phyloP scores from a whole-genome alignment of 1,140 invertebrate species.

The Lineus longissimus region DNA sequence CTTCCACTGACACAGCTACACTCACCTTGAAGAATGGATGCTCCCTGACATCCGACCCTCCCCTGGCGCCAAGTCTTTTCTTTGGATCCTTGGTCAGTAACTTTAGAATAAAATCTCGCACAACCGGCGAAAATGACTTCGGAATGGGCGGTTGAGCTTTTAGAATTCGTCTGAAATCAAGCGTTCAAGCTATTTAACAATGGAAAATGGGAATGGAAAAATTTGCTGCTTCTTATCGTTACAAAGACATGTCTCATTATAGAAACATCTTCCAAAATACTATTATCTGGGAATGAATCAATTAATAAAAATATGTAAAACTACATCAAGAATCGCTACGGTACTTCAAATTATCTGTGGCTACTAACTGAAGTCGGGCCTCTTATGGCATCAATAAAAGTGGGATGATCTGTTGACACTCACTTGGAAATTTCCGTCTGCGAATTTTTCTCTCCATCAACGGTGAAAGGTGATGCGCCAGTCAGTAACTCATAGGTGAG shows the following conservation, averaged over 20 bases:
- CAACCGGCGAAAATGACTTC: constrained; percentile 61
- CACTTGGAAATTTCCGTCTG: constrained; percentile 88
- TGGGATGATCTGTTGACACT: constrained; percentile 20
- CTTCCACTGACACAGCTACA: too few relatives aligned
- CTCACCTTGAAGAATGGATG: constrained; percentile 91
- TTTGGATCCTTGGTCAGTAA: constrained; percentile 85
- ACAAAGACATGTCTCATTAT: too few relatives aligned
- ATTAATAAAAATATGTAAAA: background rate
- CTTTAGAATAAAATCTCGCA: constrained; percentile 67
- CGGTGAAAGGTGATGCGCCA: constrained; percentile 94
- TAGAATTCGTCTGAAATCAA: constrained; percentile 69
- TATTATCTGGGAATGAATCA: too few relatives aligned
- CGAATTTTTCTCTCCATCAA: constrained; percentile 85
- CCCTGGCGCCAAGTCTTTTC: constrained; percentile 68
- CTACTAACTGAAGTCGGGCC: too few relatives aligned
- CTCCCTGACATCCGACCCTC: constrained; percentile 82
- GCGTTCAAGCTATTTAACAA: too few relatives aligned
- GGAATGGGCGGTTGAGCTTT: constrained; percentile 83
- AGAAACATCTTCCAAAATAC: too few relatives aligned
- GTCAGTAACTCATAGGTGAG: constrained; percentile 94
- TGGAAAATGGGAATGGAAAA: too few relatives aligned
- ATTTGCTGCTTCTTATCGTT: too few relatives aligned
- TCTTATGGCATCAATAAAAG: background rate
- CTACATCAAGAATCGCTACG: background rate
- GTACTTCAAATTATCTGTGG: background rate